Evolutionary conservation across 2,797 vertebrate genomes (phyloP).

Genomic region (Rhodeus uyekii): DNA sequence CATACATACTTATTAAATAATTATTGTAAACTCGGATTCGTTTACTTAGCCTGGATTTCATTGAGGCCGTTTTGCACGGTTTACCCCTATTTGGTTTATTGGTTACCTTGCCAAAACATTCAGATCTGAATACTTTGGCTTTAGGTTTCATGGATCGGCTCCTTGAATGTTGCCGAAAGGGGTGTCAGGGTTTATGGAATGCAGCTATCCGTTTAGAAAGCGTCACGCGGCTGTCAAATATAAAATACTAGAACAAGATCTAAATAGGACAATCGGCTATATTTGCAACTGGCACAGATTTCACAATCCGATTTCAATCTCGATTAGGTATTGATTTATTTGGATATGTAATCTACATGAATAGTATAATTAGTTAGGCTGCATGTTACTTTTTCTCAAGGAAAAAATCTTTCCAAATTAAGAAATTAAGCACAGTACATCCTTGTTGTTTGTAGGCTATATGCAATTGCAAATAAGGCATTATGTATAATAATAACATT

Average conservation of each 20-base stretch:
- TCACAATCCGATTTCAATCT: not conserved
- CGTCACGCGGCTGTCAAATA: slow-evolving; percentile 60
- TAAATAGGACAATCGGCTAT: not conserved
- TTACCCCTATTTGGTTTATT: slow-evolving; percentile 99
- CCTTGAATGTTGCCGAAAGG: slow-evolving; percentile 77
- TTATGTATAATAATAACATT: too few relatives aligned
- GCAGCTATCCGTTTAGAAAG: slow-evolving; percentile 80
- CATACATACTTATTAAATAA: too few relatives aligned
- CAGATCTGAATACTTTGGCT: slow-evolving; percentile 83
- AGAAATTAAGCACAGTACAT: too few relatives aligned
- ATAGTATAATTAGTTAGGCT: too few relatives aligned
- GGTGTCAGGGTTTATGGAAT: slow-evolving; percentile 78
- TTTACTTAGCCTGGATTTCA: slow-evolving; percentile 99
- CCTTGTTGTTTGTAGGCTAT: too few relatives aligned
- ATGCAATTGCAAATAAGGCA: too few relatives aligned
- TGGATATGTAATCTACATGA: too few relatives aligned
- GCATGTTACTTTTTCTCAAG: too few relatives aligned
- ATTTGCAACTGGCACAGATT: not conserved
- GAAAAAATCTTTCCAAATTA: too few relatives aligned
- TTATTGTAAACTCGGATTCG: slow-evolving; percentile 95
- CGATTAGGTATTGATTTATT: too few relatives aligned
- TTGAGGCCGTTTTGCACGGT: slow-evolving; percentile 94
- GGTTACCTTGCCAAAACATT: slow-evolving; percentile 97
- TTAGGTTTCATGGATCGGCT: slow-evolving; percentile 87
- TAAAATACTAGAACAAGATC: slow-evolving; percentile 53